A percentile compares a stretch with the other conserved stretches of the same genome.
These are phyloP conservation scores for Cheumatopsyche charites DNA, from an alignment of 1,140 invertebrate species.

Conservation along the genomic window DNA sequence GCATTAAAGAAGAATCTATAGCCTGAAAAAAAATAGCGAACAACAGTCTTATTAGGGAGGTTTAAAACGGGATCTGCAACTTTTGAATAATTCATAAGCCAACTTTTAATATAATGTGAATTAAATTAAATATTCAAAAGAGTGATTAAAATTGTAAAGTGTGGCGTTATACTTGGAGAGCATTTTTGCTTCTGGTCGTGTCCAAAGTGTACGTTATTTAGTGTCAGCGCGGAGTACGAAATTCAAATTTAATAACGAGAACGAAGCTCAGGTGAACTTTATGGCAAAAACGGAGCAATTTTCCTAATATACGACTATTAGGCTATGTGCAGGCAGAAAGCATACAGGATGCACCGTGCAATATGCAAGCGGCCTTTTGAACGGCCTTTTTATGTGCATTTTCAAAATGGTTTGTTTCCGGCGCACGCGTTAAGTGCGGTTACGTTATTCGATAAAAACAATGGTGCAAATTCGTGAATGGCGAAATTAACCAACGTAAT, in stretches of 20 bases:
- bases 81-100: too few relatives aligned
- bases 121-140: too few relatives aligned
- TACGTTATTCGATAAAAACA: neutral
- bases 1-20: too few relatives aligned
- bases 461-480: neutral
- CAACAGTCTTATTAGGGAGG: too few relatives aligned
- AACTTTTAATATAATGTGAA: too few relatives aligned
- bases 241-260: conserved; percentile 26
- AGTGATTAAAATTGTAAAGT: too few relatives aligned
- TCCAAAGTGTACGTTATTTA: neutral
- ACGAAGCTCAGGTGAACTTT: neutral
- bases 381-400: neutral
- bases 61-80: too few relatives aligned
- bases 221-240: neutral
- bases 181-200: neutral
- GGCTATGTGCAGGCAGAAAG: neutral
- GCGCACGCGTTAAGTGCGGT: neutral
- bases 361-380: neutral
- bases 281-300: conserved; percentile 20
- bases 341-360: neutral
- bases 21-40: too few relatives aligned
- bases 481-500: too few relatives aligned
- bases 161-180: too few relatives aligned
- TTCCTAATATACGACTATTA: conserved; percentile 23
- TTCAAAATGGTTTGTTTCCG: neutral